Conservation (phyloP, 2,888 invertebrate species). For the Congeria kusceri region DNA sequence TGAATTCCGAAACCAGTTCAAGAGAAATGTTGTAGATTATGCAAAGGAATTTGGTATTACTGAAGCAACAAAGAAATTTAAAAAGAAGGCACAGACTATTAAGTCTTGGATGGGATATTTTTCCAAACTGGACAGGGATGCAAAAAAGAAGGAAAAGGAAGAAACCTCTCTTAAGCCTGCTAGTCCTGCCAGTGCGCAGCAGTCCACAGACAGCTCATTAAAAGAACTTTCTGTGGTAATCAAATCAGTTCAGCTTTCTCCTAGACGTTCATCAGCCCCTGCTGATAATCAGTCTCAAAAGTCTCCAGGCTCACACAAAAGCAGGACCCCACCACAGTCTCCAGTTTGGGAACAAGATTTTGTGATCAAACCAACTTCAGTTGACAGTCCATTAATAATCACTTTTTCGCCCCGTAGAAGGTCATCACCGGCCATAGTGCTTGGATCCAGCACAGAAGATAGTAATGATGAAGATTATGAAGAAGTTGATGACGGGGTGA, state of each 20-base stretch:
- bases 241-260: conserved; percentile 9
- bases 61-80: conserved; percentile 32
- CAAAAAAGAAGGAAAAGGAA: conserved; percentile 30
- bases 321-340: conserved; percentile 20
- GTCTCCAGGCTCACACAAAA: conserved; percentile 20
- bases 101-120: conserved; percentile 47
- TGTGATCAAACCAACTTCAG: conserved; percentile 50
- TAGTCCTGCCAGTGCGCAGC: not conserved
- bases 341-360: conserved; percentile 57
- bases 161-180: not conserved
- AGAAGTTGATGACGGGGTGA: conserved; percentile 39
- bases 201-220: not conserved
- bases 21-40: conserved; percentile 32
- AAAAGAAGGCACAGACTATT: conserved; percentile 32
- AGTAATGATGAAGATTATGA: conserved; percentile 38
- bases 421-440: conserved; percentile 28
- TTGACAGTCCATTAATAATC: conserved; percentile 54
- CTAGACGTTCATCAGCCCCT: not conserved
- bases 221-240: not conserved
- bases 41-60: conserved; percentile 43
- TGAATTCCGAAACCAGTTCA: conserved; percentile 24
- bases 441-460: conserved; percentile 42
- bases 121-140: conserved; percentile 36
- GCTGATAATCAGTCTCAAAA: conserved; percentile 1
- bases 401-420: conserved; percentile 61